Conservation (phyloP, 2,888 invertebrate species). For the Sinelater perroti region DNA sequence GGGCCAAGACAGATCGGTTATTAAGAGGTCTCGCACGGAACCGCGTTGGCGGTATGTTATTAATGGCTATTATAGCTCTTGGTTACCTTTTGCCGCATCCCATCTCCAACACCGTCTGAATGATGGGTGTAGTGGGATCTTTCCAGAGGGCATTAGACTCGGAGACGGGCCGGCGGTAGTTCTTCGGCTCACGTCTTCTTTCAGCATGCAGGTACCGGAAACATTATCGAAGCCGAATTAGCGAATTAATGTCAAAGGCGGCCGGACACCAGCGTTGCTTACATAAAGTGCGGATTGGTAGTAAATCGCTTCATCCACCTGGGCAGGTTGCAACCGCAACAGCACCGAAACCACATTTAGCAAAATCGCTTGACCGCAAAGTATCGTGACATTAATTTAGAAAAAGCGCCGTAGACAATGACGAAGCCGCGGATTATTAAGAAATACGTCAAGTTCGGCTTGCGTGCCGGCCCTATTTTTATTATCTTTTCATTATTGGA, state of each 20-base stretch:
- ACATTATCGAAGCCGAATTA: too few relatives aligned
- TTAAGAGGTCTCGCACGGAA: conserved; percentile 57
- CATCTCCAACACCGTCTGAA: conserved; percentile 26
- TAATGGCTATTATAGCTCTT: conserved; percentile 56
- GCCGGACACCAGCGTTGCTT: too few relatives aligned
- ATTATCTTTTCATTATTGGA: conserved; percentile 38
- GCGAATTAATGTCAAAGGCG: too few relatives aligned
- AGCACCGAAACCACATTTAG: conserved; percentile 29
- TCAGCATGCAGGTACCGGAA: not conserved
- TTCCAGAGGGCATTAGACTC: conserved; percentile 8
- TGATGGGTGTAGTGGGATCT: not conserved
- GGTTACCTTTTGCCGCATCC: conserved; percentile 39
- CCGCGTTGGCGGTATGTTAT: conserved; percentile 58
- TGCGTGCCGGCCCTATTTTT: conserved; percentile 38
- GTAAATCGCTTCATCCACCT: too few relatives aligned
- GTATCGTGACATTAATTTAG: conserved; percentile 34
- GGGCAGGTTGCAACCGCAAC: too few relatives aligned
- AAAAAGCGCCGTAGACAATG: conserved; percentile 23
- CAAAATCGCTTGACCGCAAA: conserved; percentile 30
- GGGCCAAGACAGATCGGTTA: conserved; percentile 54
- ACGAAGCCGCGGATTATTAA: conserved; percentile 37
- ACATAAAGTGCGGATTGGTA: too few relatives aligned
- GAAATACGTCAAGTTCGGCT: conserved; percentile 36
- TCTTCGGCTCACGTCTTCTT: not conserved
- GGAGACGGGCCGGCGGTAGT: not conserved